Evolutionary conservation across 1,140 invertebrate species (phyloP), one percentile per base, ranked within the genome.

Genomic region (Drosophila sulfurigaster): DNA sequence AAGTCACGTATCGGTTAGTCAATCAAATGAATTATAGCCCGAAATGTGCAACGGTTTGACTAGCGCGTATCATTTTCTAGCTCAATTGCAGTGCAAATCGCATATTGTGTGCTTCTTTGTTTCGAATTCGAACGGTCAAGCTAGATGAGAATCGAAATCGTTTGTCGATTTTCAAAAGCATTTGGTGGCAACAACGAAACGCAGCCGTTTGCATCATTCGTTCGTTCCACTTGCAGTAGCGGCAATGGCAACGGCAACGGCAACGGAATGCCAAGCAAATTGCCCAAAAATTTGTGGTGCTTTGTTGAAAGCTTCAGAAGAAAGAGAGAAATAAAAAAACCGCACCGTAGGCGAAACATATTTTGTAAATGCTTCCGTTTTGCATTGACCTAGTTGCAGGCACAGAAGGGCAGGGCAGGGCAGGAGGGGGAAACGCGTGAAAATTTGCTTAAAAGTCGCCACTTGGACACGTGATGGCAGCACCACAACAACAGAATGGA

Each of bases 291-390:
- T 54, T 56, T 32, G 25, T 63, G 20, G 32, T 49, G 49, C 51
- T 32, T 15, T 52, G 56, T 35, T 15, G 32, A 25, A 25, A 13
- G 56, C 32, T 25, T 30, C 65, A 69, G 10, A 32, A 32, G 30
- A 32, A 8, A 32, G 30, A 32, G 30, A 7, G 5, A 32, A 8
- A 32, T 5, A 32, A 8, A 32, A 63, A 64, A 52, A n/a, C 43
- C 43, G 64, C 48, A 57, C 71, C 63, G 78, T 59, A 63, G 45
- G 56, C 64, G 79, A 77, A 81, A 76, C 64, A 83, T 80, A 64
- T 81, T 69, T 57, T 78, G 73, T 81, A 81, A 83, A 83, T 74
- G 82, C 60, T 83, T 83, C 81, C 81, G 78, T 64, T 78, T 60
- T 63, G 43, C 69, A 81, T 83, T 83, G 81, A 85, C 81, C 81